A percentile compares a stretch with the other conserved stretches of the same genome.
These are phyloP conservation scores for Caerostris extrusa DNA, from an alignment of 1,140 invertebrate genomes.

Conservation along the genomic window DNA sequence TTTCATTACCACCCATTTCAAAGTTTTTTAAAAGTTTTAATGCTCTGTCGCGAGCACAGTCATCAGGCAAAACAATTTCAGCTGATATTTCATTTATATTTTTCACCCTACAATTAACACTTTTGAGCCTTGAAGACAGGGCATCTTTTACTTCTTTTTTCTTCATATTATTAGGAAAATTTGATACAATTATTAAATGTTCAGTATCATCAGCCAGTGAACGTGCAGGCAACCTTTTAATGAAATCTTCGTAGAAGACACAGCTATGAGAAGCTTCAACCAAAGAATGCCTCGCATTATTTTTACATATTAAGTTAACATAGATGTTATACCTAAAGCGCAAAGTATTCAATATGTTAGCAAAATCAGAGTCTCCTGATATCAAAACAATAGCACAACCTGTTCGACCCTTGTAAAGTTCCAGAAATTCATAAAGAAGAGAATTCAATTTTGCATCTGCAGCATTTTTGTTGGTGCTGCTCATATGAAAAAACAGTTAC, in stretches of 20 bases:
- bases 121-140: slow-evolving; percentile 3
- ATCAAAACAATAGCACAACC: slow-evolving; percentile 76
- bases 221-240: slow-evolving; percentile 46
- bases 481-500: slow-evolving; percentile 78
- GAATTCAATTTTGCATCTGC: slow-evolving; percentile 78
- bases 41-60: slow-evolving; percentile 38
- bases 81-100: not conserved
- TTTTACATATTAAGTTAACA: slow-evolving; percentile 73
- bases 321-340: slow-evolving; percentile 67
- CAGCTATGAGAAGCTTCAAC: slow-evolving; percentile 44
- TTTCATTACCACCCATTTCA: not conserved
- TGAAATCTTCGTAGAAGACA: slow-evolving; percentile 72
- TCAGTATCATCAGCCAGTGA: not conserved
- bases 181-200: slow-evolving; percentile 53
- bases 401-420: not conserved
- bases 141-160: slow-evolving; percentile 34
- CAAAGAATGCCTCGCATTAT: slow-evolving; percentile 57
- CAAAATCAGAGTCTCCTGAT: slow-evolving; percentile 78
- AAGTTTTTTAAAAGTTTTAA: slow-evolving; percentile 11
- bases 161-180: slow-evolving; percentile 43
- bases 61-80: slow-evolving; percentile 26
- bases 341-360: slow-evolving; percentile 70
- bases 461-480: slow-evolving; percentile 78
- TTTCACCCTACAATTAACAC: slow-evolving; percentile 39
- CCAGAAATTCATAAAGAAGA: slow-evolving; percentile 74